phyloP scores from a whole-genome alignment of 2,113 vertebrate species.

The Heliornis fulica region DNA sequence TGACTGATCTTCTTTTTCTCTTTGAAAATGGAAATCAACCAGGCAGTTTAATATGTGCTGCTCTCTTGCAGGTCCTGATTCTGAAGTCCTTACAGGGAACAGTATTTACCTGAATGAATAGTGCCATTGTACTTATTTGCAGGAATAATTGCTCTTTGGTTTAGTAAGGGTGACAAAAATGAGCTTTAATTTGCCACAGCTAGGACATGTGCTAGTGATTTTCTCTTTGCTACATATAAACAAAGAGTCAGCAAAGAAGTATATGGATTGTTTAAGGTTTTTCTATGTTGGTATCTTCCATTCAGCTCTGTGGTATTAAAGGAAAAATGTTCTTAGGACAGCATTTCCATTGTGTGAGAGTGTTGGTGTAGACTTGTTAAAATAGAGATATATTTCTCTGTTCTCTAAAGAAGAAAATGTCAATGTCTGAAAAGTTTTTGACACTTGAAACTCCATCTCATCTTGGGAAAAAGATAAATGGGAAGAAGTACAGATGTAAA shows the following conservation, averaged over 20 bases:
- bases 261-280: neutral
- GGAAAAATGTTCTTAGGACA: neutral
- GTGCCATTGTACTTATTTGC: constrained; percentile 42
- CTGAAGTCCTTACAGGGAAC: neutral
- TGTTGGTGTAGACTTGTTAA: constrained; percentile 3
- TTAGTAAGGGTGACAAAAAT: constrained; percentile 49
- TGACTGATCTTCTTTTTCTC: constrained; percentile 15
- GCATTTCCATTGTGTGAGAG: neutral
- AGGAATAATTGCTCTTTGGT: constrained; percentile 38
- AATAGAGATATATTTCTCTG: neutral
- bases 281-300: constrained; percentile 12
- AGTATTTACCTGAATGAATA: constrained; percentile 54
- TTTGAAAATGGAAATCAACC: constrained; percentile 7
- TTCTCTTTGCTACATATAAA: constrained; percentile 40
- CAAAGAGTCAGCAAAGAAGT: constrained; percentile 6
- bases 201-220: constrained; percentile 57
- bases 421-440: neutral
- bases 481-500: neutral
- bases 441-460: neutral
- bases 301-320: neutral
- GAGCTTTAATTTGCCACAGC: constrained; percentile 46
- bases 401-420: neutral
- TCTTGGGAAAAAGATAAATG: neutral
- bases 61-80: constrained; percentile 1
- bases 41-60: constrained; percentile 2